These are phyloP conservation scores for Branchellion lobata DNA, from an alignment of 2,888 invertebrate species.

Conservation along the genomic window DNA sequence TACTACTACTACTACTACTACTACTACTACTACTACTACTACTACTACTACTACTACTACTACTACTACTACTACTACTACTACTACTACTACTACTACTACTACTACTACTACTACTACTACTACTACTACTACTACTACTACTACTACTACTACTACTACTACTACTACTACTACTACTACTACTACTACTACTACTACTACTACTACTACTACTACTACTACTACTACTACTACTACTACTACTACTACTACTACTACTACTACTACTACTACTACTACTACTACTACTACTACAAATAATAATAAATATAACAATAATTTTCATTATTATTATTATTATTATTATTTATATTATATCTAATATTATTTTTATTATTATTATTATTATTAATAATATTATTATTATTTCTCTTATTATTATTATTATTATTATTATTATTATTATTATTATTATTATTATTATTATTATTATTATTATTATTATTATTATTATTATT, in stretches of 20 bases:
- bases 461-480: too few relatives aligned
- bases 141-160: not conserved
- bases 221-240: not conserved
- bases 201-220: not conserved
- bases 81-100: not conserved
- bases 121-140: not conserved
- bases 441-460: too few relatives aligned
- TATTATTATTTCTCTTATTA: too few relatives aligned
- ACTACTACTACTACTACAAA: too few relatives aligned
- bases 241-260: not conserved
- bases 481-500: too few relatives aligned
- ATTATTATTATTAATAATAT: too few relatives aligned
- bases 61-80: not conserved
- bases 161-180: not conserved
- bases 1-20: conserved; percentile 21
- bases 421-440: too few relatives aligned
- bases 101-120: not conserved
- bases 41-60: not conserved
- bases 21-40: not conserved
- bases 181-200: not conserved
- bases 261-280: not conserved
- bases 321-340: conserved; percentile 6
- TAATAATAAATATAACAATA: too few relatives aligned
- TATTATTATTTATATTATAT: not conserved
- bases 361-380: not conserved